phyloP scores from a whole-genome alignment of 2,797 vertebrate genomes.

The Microcaecilia unicolor region DNA sequence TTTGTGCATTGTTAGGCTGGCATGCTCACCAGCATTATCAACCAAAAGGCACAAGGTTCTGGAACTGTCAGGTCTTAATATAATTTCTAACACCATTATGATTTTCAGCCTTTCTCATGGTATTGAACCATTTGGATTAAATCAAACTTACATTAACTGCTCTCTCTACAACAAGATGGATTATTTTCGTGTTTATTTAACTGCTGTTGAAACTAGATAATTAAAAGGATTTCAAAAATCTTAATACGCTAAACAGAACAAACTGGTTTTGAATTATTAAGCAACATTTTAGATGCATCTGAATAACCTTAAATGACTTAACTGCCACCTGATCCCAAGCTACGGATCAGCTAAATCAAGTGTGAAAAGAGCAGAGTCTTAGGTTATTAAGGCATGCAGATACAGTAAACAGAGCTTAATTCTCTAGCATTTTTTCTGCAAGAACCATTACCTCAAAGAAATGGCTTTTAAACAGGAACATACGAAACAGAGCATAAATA shows the following conservation, averaged over 20 bases:
- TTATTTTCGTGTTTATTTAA: constrained; percentile 48
- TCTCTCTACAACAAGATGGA: constrained; percentile 33
- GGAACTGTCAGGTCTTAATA: too few relatives aligned
- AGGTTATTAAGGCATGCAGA: constrained; percentile 48
- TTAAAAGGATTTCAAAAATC: constrained; percentile 61
- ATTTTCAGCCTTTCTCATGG: constrained; percentile 15
- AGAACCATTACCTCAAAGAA: constrained; percentile 33
- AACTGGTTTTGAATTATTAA: constrained; percentile 69
- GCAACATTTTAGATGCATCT: constrained; percentile 61
- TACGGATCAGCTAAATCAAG: constrained; percentile 55
- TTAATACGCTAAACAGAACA: constrained; percentile 62
- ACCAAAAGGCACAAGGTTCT: too few relatives aligned
- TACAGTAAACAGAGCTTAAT: constrained; percentile 63
- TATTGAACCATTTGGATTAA: constrained; percentile 12
- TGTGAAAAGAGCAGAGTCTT: constrained; percentile 54
- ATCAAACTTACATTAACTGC: constrained; percentile 31
- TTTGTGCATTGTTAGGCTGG: too few relatives aligned
- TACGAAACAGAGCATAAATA: constrained; percentile 22
- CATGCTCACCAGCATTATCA: too few relatives aligned
- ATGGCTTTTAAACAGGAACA: constrained; percentile 24
- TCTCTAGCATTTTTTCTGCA: constrained; percentile 29
- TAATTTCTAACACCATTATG: constrained; percentile 12
- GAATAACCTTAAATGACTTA: constrained; percentile 65
- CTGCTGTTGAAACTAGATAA: constrained; percentile 56
- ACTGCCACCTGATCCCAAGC: constrained; percentile 61